Evolutionary conservation across 2,113 vertebrate genomes (phyloP).

Genomic region (Scophthalmus maximus): DNA sequence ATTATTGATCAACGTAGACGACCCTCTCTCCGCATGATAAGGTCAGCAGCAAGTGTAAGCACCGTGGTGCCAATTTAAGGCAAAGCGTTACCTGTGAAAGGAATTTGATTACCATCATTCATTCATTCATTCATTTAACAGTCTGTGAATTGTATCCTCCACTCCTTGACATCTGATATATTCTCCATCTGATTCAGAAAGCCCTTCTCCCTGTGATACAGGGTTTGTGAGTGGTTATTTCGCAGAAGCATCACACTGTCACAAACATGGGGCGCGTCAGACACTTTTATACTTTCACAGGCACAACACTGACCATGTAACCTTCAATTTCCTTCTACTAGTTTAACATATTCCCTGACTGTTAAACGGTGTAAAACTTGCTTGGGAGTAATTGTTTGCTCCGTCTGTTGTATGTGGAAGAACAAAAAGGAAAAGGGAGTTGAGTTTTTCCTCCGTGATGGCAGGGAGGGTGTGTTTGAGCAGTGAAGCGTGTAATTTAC

Average conservation of each 20-base stretch:
- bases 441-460: conserved; percentile 26
- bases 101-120: not conserved
- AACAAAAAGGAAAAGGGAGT: conserved; percentile 7
- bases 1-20: conserved; percentile 41
- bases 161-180: conserved; percentile 9
- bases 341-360: conserved; percentile 25
- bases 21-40: conserved; percentile 13
- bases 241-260: conserved; percentile 40
- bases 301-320: not conserved
- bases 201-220: conserved; percentile 19
- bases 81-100: conserved; percentile 7
- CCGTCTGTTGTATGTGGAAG: conserved; percentile 10
- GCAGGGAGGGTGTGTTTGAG: conserved; percentile 40
- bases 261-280: conserved; percentile 22
- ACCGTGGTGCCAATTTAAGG: conserved; percentile 13
- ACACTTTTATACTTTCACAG: conserved; percentile 38
- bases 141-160: conserved; percentile 1
- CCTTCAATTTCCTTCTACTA: conserved; percentile 32
- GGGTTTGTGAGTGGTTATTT: conserved; percentile 34
- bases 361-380: conserved; percentile 26
- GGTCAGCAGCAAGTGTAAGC: conserved; percentile 10
- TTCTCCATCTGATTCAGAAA: conserved; percentile 34
- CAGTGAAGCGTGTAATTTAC: conserved; percentile 49
- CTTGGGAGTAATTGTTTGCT: conserved; percentile 3
- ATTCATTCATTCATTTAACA: conserved; percentile 19